Evolutionary conservation across 2,888 invertebrate genomes (phyloP).

Genomic region (Pantelozetes paolii): DNA sequence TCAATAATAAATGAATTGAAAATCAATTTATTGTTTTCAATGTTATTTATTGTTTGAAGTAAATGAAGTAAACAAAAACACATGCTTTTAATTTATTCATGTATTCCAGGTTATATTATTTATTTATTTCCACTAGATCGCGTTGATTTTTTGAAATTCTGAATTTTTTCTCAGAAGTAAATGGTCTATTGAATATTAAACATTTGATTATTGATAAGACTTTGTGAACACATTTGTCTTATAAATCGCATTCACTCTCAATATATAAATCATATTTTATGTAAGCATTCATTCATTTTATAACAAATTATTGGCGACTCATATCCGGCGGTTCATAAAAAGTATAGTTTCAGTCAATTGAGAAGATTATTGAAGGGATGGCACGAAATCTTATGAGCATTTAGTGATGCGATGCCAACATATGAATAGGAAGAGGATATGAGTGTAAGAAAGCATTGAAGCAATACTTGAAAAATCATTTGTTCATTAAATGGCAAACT

Average conservation of each 20-base stretch:
- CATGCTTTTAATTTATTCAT: too few relatives aligned
- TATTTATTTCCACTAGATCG: too few relatives aligned
- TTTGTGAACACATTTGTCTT: background rate
- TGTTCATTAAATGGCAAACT: slow-evolving; percentile 31
- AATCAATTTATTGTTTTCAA: too few relatives aligned
- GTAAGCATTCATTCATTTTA: slow-evolving; percentile 15
- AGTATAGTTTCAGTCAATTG: background rate
- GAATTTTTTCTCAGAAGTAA: too few relatives aligned
- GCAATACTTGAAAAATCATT: slow-evolving; percentile 34
- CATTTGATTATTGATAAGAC: background rate
- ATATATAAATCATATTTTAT: slow-evolving; percentile 5
- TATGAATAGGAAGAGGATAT: background rate
- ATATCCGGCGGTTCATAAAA: slow-evolving; percentile 6
- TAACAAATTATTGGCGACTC: slow-evolving; percentile 11
- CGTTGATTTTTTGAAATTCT: too few relatives aligned
- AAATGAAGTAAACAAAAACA: too few relatives aligned
- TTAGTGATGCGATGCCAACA: slow-evolving; percentile 7
- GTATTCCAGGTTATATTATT: too few relatives aligned
- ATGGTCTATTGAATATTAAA: background rate
- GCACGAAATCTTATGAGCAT: slow-evolving; percentile 11
- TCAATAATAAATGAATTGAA: too few relatives aligned
- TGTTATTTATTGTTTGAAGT: too few relatives aligned
- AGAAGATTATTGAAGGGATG: background rate
- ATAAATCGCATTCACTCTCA: slow-evolving; percentile 9
- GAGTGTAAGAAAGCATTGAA: slow-evolving; percentile 26